phyloP scores from a whole-genome alignment of 2,888 invertebrate genomes.

The Eupithecia abbreviata region DNA sequence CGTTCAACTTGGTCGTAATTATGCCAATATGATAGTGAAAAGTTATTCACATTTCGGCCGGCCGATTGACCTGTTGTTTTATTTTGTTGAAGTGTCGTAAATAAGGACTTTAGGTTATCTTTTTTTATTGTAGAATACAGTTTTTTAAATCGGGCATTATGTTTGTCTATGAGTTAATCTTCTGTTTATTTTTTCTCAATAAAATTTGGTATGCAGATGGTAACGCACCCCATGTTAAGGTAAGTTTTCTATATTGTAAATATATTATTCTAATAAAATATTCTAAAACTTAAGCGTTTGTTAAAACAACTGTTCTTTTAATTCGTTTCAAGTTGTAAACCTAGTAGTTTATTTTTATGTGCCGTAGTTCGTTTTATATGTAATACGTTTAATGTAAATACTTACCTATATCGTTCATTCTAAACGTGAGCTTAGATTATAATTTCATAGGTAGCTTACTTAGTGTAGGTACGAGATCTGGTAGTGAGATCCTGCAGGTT shows the following conservation, averaged over 20 bases:
- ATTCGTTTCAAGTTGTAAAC: neutral
- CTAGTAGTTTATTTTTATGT: neutral
- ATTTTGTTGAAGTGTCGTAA: slow-evolving; percentile 67
- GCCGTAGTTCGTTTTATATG: neutral
- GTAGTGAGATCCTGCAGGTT: neutral
- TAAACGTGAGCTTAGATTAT: neutral
- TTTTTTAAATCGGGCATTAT: slow-evolving; percentile 58
- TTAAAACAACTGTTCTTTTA: neutral
- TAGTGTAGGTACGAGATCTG: neutral
- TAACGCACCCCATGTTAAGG: slow-evolving; percentile 68
- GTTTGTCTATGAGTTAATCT: slow-evolving; percentile 70
- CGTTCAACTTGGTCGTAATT: slow-evolving; percentile 46
- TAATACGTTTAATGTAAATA: too few relatives aligned
- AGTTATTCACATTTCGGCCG: slow-evolving; percentile 46
- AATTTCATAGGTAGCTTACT: neutral
- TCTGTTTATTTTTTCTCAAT: slow-evolving; percentile 68
- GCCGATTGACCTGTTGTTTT: slow-evolving; percentile 62
- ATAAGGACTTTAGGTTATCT: slow-evolving; percentile 36
- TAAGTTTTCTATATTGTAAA: slow-evolving; percentile 50
- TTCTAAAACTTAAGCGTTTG: neutral
- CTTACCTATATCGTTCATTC: neutral
- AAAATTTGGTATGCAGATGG: slow-evolving; percentile 65
- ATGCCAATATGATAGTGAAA: slow-evolving; percentile 73
- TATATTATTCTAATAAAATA: neutral
- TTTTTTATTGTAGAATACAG: slow-evolving; percentile 41